Evolutionary conservation across 2,888 invertebrate genomes (phyloP).

Genomic region (Osmoderma eremita): DNA sequence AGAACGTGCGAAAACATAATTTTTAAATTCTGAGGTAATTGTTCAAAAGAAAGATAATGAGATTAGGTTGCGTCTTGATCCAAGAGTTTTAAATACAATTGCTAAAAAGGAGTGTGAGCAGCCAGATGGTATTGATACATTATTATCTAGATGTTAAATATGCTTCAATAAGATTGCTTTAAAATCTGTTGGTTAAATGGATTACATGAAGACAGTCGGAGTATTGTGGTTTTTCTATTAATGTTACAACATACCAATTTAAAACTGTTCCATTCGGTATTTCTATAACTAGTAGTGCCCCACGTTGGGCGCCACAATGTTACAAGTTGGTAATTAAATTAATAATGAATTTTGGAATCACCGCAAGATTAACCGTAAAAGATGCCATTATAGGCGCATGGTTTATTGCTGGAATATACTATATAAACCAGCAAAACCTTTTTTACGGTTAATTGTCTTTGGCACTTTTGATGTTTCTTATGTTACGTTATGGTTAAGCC

Average conservation of each 20-base stretch:
- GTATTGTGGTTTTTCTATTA: slow-evolving; percentile 4
- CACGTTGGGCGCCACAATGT: neutral
- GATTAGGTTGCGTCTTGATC: slow-evolving; percentile 17
- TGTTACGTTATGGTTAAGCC: no score
- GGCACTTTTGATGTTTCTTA: no score
- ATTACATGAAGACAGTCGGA: neutral
- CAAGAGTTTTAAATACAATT: neutral
- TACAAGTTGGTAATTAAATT: no score
- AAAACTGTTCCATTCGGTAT: slow-evolving; percentile 8
- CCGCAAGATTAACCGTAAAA: no score
- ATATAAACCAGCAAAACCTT: no score
- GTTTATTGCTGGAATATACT: no score
- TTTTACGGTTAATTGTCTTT: no score
- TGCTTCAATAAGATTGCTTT: no score
- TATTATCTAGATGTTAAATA: neutral
- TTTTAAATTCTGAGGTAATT: slow-evolving; percentile 19
- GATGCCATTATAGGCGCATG: no score
- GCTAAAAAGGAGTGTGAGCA: neutral
- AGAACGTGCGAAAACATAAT: neutral
- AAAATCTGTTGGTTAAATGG: slow-evolving; percentile 13
- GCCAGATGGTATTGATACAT: neutral
- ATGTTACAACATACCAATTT: slow-evolving; percentile 6
- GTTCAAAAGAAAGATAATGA: slow-evolving; percentile 4
- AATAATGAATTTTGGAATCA: no score
- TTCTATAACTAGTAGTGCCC: neutral